A percentile compares a stretch with the other conserved stretches of the same genome.
These are phyloP conservation scores for Tachystola acroxantha DNA, from an alignment of 2,888 invertebrate species.

Conservation along the genomic window DNA sequence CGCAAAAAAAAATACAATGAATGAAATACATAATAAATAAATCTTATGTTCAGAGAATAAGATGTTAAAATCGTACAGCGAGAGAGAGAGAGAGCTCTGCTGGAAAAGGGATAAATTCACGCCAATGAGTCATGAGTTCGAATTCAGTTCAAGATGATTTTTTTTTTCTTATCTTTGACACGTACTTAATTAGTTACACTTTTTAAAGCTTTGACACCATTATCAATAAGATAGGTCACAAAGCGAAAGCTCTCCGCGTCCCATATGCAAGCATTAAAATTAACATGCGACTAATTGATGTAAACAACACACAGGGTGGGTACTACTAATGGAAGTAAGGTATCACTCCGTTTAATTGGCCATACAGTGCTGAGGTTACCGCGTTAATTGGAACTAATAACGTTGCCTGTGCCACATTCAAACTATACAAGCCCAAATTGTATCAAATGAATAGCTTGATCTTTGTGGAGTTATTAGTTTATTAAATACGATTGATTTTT, in stretches of 20 bases:
- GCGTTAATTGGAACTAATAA: slow-evolving; percentile 74
- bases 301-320: slow-evolving; percentile 57
- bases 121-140: too few relatives aligned
- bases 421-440: slow-evolving; percentile 25
- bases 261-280: slow-evolving; percentile 57
- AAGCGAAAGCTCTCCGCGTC: slow-evolving; percentile 30
- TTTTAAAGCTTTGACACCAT: too few relatives aligned
- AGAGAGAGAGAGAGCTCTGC: too few relatives aligned
- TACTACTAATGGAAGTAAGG: slow-evolving; percentile 70
- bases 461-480: neutral
- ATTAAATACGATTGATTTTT: neutral
- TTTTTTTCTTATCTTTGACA: too few relatives aligned
- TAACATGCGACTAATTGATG: slow-evolving; percentile 69
- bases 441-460: neutral
- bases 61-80: too few relatives aligned
- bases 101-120: too few relatives aligned
- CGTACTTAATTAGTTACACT: too few relatives aligned
- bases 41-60: too few relatives aligned
- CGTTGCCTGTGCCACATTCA: slow-evolving; percentile 52
- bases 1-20: too few relatives aligned
- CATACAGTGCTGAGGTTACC: slow-evolving; percentile 73
- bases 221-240: slow-evolving; percentile 22
- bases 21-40: too few relatives aligned
- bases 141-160: too few relatives aligned
- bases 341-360: slow-evolving; percentile 75